Evolutionary conservation across 2,888 invertebrate species (phyloP), one percentile per base, ranked within the genome.

Genomic region (Meandrusa payeni): DNA sequence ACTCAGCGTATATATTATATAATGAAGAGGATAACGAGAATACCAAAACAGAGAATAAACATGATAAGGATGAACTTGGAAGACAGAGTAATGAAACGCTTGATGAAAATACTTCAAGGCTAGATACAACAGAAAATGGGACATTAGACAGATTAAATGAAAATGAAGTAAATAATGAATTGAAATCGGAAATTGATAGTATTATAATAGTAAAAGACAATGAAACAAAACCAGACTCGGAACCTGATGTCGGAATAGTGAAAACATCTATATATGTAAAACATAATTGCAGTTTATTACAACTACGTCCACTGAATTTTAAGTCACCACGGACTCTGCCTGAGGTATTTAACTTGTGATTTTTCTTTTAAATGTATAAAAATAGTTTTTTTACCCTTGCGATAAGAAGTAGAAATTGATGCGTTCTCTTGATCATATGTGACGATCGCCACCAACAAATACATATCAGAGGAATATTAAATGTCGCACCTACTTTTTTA

Each of bases 241-340:
- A 28, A 26, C 10, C 24, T 10, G 3, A 28, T 4, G 33, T 15
- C 3, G 10, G 32, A n/a, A 32, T n/a, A 26, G 3, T 7, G 2
- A 23, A 31, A 20, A 12, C 9, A 12, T 29, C 9, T 5, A 15
- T 20, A 41, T 23, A 52, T 50, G 34, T 7, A 23, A 51, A 48
- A 33, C 44, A 48, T 7, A 38, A 47, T 36, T 86, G 86, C 50
- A 80, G 58, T 57, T 50, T 86, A 48, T 42, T 77, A 6, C 75
- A 69, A 55, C 38, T 78, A 2, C 64, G 77, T 41, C 59, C 61
- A 23, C 51, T 81, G 23, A 69, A 60, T 55, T 85, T 83, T 57
- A 74, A 70, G 46, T 62, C 75, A 1, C 76, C 81, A 2, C 66
- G 66, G 22, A 81, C 80, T 23, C 61, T 86, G 41, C 64, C 73